phyloP scores from a whole-genome alignment of 2,113 vertebrate species.

The Garra rufa region DNA sequence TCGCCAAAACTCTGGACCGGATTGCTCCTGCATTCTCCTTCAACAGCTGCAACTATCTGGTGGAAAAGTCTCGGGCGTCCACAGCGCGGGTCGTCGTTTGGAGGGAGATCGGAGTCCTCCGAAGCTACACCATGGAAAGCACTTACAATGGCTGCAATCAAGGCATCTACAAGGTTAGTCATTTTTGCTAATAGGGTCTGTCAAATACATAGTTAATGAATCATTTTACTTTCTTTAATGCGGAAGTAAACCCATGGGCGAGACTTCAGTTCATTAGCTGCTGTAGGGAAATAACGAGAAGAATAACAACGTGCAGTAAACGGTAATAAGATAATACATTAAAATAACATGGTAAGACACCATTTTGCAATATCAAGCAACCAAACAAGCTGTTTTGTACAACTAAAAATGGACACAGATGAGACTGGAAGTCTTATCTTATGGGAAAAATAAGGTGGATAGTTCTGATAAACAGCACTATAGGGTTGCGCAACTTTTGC shows the following conservation, averaged over 20 bases:
- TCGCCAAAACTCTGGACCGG: conserved; percentile 90
- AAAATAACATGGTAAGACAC: too few species aligned
- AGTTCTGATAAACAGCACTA: not conserved
- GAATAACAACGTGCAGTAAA: too few species aligned
- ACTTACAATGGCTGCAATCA: conserved; percentile 92
- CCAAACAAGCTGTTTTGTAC: too few species aligned
- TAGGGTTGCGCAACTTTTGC: not conserved
- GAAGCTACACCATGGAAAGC: conserved; percentile 96
- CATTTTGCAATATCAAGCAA: too few species aligned
- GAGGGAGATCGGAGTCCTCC: conserved; percentile 88
- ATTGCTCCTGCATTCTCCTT: conserved; percentile 90
- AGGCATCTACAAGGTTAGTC: conserved; percentile 86
- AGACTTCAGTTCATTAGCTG: too few species aligned
- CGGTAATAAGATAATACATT: too few species aligned
- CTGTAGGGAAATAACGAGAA: too few species aligned
- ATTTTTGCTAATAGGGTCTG: not conserved
- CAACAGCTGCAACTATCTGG: conserved; percentile 89
- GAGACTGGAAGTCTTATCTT: too few species aligned
- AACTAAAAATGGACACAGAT: too few species aligned
- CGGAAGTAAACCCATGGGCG: too few species aligned
- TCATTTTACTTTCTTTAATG: not conserved
- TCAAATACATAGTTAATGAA: not conserved
- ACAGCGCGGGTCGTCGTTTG: conserved; percentile 91
- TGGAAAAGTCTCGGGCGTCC: conserved; percentile 89
- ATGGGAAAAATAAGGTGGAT: too few species aligned